Conservation (phyloP, 2,113 vertebrate genomes). For the Felis catus region DNA sequence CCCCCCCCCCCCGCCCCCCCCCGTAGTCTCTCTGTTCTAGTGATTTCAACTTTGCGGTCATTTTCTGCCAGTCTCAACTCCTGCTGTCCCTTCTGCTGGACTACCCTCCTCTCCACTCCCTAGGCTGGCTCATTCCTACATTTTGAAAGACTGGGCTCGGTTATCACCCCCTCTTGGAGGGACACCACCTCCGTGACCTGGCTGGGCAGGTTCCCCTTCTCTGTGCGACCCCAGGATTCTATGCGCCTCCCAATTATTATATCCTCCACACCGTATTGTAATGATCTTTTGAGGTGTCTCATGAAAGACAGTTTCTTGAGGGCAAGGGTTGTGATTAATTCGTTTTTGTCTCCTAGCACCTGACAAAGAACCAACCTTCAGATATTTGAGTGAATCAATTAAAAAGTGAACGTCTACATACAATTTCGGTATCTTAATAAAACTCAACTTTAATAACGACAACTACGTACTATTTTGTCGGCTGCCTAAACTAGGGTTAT, state of each 20-base stretch:
- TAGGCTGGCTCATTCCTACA: not conserved
- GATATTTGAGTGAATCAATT: not conserved
- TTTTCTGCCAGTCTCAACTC: not conserved
- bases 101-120: not conserved
- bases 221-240: not conserved
- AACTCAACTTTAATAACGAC: not conserved
- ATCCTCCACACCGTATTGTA: not conserved
- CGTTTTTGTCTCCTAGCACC: not conserved
- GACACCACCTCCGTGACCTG: fast-evolving
- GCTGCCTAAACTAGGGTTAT: not conserved
- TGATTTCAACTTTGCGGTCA: not conserved
- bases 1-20: not conserved
- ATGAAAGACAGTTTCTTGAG: not conserved
- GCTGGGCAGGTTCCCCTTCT: not conserved
- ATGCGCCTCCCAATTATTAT: not conserved
- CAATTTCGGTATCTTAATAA: not conserved
- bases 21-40: not conserved
- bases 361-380: not conserved
- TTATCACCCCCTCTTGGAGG: not conserved
- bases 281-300: not conserved
- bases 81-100: not conserved
- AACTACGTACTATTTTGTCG: not conserved
- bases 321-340: not conserved
- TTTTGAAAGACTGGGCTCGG: not conserved
- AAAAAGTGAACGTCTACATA: not conserved